Conservation (phyloP, 2,797 vertebrate genomes). For the Pelochelys cantorii region DNA sequence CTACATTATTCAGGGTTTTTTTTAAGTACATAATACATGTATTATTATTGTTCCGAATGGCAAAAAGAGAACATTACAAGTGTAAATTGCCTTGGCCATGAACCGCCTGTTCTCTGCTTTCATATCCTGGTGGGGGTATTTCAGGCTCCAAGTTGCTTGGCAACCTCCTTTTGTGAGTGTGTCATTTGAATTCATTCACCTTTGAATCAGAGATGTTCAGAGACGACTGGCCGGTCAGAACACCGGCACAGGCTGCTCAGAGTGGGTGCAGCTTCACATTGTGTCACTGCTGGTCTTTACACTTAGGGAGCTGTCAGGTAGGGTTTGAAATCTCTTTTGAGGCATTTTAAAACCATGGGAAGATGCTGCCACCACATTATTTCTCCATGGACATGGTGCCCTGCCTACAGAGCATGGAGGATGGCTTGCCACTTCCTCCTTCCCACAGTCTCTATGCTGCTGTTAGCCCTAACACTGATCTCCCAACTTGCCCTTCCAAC, state of each 20-base stretch:
- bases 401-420: neutral
- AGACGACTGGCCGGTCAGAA: conserved; percentile 55
- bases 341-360: neutral
- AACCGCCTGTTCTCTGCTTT: conserved; percentile 42
- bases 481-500: neutral
- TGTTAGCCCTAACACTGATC: neutral
- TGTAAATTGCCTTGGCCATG: neutral
- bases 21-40: neutral
- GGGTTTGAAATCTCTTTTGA: neutral
- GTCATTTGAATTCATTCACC: conserved; percentile 75
- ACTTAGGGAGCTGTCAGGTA: neutral
- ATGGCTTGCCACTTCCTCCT: neutral
- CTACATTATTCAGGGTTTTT: conserved; percentile 5
- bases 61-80: conserved; percentile 29
- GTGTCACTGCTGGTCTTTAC: fast-evolving
- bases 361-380: neutral
- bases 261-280: neutral
- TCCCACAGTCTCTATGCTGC: neutral
- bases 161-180: conserved; percentile 76
- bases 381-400: neutral
- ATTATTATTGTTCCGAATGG: neutral
- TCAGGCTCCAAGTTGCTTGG: conserved; percentile 78
- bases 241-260: neutral
- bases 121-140: conserved; percentile 48
- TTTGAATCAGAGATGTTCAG: conserved; percentile 72